Conservation (phyloP, 2,797 vertebrate genomes). For the Alauda arvensis region DNA sequence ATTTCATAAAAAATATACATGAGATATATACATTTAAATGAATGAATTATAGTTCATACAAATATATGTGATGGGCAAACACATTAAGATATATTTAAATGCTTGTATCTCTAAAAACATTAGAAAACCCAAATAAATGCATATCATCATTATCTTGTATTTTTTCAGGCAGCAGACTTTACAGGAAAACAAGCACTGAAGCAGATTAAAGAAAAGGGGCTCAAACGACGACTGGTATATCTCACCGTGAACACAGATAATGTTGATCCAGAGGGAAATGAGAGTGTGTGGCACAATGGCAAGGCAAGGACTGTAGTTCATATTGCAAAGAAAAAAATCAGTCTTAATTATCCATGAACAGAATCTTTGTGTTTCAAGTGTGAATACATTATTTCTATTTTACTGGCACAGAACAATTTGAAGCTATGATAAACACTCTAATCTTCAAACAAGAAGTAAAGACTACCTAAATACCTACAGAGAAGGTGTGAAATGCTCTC, state of each 20-base stretch:
- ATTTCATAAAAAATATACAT: neutral
- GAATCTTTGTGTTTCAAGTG: neutral
- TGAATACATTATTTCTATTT: neutral
- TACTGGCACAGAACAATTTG: neutral
- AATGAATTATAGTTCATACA: too few relatives aligned
- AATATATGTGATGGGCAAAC: slow-evolving; percentile 19
- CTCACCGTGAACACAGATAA: slow-evolving; percentile 85
- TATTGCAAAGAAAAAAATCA: neutral
- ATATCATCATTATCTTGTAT: slow-evolving; percentile 55
- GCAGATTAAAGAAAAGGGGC: slow-evolving; percentile 86
- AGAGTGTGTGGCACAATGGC: slow-evolving; percentile 89
- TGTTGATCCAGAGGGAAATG: slow-evolving; percentile 94
- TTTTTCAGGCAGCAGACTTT: slow-evolving; percentile 79
- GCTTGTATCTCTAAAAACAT: slow-evolving; percentile 44
- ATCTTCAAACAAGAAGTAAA: neutral
- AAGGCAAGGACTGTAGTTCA: slow-evolving; percentile 74
- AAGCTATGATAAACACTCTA: neutral
- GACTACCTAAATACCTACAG: neutral
- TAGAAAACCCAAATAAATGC: neutral
- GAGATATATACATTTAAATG: too few relatives aligned
- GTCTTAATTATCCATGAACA: neutral
- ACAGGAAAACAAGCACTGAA: slow-evolving; percentile 85
- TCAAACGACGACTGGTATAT: slow-evolving; percentile 87
- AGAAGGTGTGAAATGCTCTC: neutral
- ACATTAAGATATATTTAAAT: slow-evolving; percentile 48